Conservation (phyloP, 2,888 invertebrate species). For the Trissoscelio sp. region DNA sequence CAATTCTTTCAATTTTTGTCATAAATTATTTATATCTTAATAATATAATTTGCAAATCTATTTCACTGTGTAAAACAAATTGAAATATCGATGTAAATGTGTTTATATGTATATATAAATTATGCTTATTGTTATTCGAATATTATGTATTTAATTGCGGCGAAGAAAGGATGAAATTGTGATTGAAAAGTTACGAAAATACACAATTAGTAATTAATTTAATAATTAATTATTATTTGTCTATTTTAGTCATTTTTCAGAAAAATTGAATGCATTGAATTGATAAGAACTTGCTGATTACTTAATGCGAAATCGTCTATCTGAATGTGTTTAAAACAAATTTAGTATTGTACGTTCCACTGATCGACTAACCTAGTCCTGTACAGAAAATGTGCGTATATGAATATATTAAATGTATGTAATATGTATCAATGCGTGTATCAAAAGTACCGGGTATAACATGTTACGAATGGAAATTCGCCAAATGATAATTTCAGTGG, state of each 20-base stretch:
- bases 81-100: constrained; percentile 80
- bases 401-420: constrained; percentile 71
- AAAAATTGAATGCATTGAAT: constrained; percentile 3
- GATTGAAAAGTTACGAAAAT: constrained; percentile 24
- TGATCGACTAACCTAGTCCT: constrained; percentile 82
- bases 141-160: constrained; percentile 69
- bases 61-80: constrained; percentile 52
- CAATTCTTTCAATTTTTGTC: neutral
- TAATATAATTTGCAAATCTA: neutral
- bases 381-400: constrained; percentile 81
- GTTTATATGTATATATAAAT: constrained; percentile 82
- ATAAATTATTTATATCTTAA: neutral
- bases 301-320: constrained; percentile 27
- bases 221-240: too few relatives aligned
- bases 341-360: constrained; percentile 74
- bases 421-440: constrained; percentile 49
- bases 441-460: constrained; percentile 32
- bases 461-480: constrained; percentile 34
- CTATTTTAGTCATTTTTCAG: too few relatives aligned
- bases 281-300: neutral
- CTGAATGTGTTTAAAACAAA: constrained; percentile 42
- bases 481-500: constrained; percentile 24
- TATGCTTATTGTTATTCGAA: constrained; percentile 78
- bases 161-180: constrained; percentile 37
- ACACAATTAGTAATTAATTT: too few relatives aligned